A percentile compares a stretch with the other conserved stretches of the same genome.
Evolutionary conservation across 2,888 invertebrate species (phyloP).

Genomic region (Amphipoea oculea): DNA sequence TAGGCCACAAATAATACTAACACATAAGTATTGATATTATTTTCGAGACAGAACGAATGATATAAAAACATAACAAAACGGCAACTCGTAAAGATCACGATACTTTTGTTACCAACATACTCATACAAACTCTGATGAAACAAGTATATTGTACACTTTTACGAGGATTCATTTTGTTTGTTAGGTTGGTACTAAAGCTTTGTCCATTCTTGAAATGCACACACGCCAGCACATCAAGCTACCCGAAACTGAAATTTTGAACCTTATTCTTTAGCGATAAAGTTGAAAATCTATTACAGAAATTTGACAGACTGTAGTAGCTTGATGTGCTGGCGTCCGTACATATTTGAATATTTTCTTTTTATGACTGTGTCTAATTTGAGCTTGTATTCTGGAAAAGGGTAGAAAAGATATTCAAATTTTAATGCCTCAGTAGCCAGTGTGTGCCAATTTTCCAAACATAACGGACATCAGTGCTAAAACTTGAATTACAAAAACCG

Average conservation of each 20-base stretch:
- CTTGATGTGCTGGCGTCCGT: too few species aligned
- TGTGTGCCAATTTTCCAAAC: not conserved
- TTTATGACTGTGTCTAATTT: conserved; percentile 14
- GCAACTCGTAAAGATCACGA: conserved; percentile 31
- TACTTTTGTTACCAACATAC: conserved; percentile 33
- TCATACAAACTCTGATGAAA: conserved; percentile 29
- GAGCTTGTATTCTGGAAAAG: not conserved
- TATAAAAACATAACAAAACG: conserved; percentile 23
- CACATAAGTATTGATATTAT: not conserved
- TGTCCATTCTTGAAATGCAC: not conserved
- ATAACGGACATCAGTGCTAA: not conserved
- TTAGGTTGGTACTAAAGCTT: conserved; percentile 6
- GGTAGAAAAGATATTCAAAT: too few species aligned
- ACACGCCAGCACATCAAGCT: too few species aligned
- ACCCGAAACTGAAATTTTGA: too few species aligned
- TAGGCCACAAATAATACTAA: conserved; percentile 7
- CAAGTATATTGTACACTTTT: conserved; percentile 26
- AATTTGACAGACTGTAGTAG: too few species aligned
- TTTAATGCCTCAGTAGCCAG: not conserved
- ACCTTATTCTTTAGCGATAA: too few species aligned
- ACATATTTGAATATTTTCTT: conserved; percentile 3
- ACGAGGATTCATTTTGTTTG: conserved; percentile 34
- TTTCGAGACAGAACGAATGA: not conserved
- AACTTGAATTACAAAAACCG: too few species aligned
- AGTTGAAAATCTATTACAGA: too few species aligned